phyloP scores from a whole-genome alignment of 2,888 invertebrate species.

The Agriopis marginaria region DNA sequence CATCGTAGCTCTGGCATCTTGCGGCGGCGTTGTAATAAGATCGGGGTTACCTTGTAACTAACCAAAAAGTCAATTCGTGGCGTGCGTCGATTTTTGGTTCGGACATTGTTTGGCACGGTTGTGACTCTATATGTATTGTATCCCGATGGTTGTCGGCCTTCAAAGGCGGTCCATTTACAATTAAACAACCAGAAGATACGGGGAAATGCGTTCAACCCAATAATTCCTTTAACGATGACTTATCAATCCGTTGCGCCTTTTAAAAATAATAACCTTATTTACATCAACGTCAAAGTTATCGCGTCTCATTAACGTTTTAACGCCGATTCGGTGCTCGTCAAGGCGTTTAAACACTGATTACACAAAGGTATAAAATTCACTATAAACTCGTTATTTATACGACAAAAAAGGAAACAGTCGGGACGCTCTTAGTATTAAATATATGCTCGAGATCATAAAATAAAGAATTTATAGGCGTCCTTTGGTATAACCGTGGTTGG shows the following conservation, averaged over 20 bases:
- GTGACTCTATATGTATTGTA: too few relatives aligned
- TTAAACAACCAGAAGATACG: slow-evolving; percentile 55
- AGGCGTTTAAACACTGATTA: slow-evolving; percentile 72
- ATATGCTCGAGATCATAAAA: slow-evolving; percentile 83
- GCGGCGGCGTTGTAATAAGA: too few relatives aligned
- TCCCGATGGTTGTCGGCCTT: slow-evolving; percentile 51
- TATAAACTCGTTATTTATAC: slow-evolving; percentile 79
- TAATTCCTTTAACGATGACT: slow-evolving; percentile 51
- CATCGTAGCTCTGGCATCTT: too few relatives aligned
- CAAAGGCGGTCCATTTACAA: slow-evolving; percentile 64
- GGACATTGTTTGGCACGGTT: too few relatives aligned
- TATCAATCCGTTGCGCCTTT: slow-evolving; percentile 52
- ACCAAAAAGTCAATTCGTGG: too few relatives aligned
- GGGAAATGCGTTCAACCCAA: slow-evolving; percentile 48
- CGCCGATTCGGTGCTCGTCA: slow-evolving; percentile 44
- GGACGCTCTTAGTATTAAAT: slow-evolving; percentile 82
- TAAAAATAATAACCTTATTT: slow-evolving; percentile 62
- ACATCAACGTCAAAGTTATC: slow-evolving; percentile 59
- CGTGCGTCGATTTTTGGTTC: too few relatives aligned
- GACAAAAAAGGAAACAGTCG: slow-evolving; percentile 80
- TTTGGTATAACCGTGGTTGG: slow-evolving; percentile 82
- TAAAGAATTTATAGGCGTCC: slow-evolving; percentile 85
- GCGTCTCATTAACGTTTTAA: slow-evolving; percentile 60
- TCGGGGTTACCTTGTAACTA: too few relatives aligned
- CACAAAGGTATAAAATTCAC: slow-evolving; percentile 69